Evolutionary conservation across 1,140 invertebrate species (phyloP).

Genomic region (Drosophila rufa): DNA sequence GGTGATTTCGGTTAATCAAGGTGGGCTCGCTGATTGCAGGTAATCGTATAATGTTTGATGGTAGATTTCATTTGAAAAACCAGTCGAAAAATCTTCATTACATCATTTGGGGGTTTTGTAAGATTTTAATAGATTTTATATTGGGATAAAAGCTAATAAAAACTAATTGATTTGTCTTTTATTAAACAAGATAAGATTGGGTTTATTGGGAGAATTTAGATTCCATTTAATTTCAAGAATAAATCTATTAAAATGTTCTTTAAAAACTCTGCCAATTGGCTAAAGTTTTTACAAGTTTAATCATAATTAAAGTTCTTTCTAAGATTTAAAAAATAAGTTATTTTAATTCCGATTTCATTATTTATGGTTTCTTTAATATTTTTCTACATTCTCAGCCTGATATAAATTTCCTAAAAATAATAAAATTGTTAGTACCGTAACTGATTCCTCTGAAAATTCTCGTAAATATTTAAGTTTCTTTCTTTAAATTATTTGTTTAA

Average conservation of each 20-base stretch:
- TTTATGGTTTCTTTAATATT: too few species aligned
- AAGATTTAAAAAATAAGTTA: too few species aligned
- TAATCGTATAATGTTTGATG: slow-evolving; percentile 37
- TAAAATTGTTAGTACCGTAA: too few species aligned
- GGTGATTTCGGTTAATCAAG: slow-evolving; percentile 54
- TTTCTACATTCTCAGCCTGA: too few species aligned
- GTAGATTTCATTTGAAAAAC: slow-evolving; percentile 22
- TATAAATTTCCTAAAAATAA: background rate
- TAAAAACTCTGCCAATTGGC: too few species aligned
- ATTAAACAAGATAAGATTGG: background rate
- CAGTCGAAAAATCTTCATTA: background rate
- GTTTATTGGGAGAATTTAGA: background rate
- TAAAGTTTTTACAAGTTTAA: too few species aligned
- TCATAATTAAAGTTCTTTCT: too few species aligned
- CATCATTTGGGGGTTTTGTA: slow-evolving; percentile 2
- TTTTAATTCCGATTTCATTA: too few species aligned
- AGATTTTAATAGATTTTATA: background rate
- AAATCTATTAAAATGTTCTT: background rate
- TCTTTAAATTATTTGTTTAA: background rate
- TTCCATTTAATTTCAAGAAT: background rate
- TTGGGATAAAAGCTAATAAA: background rate
- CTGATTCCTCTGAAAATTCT: too few species aligned
- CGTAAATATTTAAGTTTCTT: background rate
- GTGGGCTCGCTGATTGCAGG: slow-evolving; percentile 25
- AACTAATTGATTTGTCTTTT: slow-evolving; percentile 10